phyloP scores from a whole-genome alignment of 1,140 invertebrate species.

The Achatina immaculata region DNA sequence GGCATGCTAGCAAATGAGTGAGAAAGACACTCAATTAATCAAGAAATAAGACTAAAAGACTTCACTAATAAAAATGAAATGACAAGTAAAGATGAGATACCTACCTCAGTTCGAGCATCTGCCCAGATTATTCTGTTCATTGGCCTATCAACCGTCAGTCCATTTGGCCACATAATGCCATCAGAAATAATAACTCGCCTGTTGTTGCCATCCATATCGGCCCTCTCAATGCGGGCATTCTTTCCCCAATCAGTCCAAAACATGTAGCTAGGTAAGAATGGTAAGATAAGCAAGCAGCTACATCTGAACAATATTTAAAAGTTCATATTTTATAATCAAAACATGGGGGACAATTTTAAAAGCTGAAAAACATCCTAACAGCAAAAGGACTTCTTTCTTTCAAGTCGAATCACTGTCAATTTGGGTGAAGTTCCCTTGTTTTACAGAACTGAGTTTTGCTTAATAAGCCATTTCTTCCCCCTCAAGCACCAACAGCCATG shows the following conservation, averaged over 20 bases:
- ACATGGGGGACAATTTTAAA: too few species aligned
- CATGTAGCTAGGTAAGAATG: constrained; percentile 72
- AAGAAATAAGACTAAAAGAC: background rate
- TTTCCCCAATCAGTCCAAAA: constrained; percentile 99
- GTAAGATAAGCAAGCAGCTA: background rate
- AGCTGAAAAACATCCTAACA: too few species aligned
- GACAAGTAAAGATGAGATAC: constrained; percentile 14
- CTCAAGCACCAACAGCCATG: too few species aligned
- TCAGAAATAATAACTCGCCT: constrained; percentile 54
- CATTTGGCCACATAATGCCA: constrained; percentile 76
- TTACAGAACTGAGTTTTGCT: too few species aligned
- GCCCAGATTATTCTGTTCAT: constrained; percentile 92
- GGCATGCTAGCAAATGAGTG: background rate
- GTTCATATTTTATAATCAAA: too few species aligned
- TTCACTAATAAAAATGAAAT: background rate
- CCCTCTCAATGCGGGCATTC: constrained; percentile 93
- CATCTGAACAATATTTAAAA: too few species aligned
- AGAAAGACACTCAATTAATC: background rate
- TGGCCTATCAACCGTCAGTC: constrained; percentile 81
- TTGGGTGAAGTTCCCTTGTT: too few species aligned
- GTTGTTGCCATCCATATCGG: constrained; percentile 91
- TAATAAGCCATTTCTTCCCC: too few species aligned
- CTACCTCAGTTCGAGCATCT: constrained; percentile 79
- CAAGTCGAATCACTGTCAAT: too few species aligned
- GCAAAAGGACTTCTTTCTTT: too few species aligned